A percentile compares a stretch with the other conserved stretches of the same genome.
These are phyloP conservation scores for Sthenelais limicola DNA, from an alignment of 2,888 invertebrate genomes.

Conservation along the genomic window DNA sequence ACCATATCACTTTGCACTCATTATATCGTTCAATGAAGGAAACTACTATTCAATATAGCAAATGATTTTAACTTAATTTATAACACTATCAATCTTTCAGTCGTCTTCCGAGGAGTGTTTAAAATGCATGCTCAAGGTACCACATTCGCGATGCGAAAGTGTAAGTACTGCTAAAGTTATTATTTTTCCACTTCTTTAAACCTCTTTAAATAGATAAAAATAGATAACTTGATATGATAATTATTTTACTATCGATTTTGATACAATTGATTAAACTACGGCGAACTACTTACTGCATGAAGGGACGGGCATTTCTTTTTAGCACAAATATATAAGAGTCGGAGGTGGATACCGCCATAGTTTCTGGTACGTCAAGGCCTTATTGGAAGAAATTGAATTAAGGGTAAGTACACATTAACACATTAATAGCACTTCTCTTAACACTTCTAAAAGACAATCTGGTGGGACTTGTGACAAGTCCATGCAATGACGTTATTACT, in stretches of 20 bases:
- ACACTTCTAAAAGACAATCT: neutral
- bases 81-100: slow-evolving; percentile 55
- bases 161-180: slow-evolving; percentile 57
- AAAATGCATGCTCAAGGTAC: slow-evolving; percentile 69
- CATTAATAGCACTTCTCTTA: too few species aligned
- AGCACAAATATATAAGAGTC: slow-evolving; percentile 72
- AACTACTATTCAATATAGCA: neutral
- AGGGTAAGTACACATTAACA: slow-evolving; percentile 61
- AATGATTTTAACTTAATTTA: neutral
- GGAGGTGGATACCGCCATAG: slow-evolving; percentile 72
- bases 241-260: neutral
- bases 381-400: slow-evolving; percentile 68
- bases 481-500: too few species aligned
- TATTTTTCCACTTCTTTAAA: neutral
- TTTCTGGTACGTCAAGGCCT: slow-evolving; percentile 70
- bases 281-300: too few species aligned
- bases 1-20: neutral
- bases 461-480: too few species aligned
- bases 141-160: slow-evolving; percentile 70
- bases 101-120: slow-evolving; percentile 67
- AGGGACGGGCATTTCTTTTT: too few species aligned
- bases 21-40: neutral
- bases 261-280: too few species aligned
- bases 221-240: too few species aligned
- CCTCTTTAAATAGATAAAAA: neutral